Evolutionary conservation across 2,113 vertebrate genomes (phyloP), one percentile per base, ranked within the genome.

Genomic region (Myodes glareolus): DNA sequence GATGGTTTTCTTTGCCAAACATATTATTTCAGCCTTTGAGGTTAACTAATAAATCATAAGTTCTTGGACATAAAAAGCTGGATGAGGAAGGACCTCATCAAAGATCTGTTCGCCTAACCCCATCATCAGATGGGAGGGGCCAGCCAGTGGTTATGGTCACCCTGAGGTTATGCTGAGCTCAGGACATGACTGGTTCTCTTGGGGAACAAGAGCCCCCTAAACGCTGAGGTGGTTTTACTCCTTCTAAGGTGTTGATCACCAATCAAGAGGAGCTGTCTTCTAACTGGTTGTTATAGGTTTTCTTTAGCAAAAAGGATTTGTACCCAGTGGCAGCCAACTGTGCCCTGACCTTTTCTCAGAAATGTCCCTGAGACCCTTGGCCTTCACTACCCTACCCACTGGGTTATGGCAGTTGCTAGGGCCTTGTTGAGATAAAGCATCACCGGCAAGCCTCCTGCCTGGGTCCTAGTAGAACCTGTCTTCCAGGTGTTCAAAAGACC

Each of bases 1-100:
- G 4, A 33, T 45, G n/a, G 65, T 33, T 33, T 68, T 85, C 39
- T 65, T 85, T 63, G 45, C 39, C 16, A 58, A 77, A 90, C n/a
- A 58, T 94, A 55, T 77, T 77, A 85, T 67, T 92, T 93, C 84
- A 82, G 75, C 27, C 65, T 94, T 96, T 95, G 76, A 92, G 87
- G 68, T 87, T 92, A 82, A 67, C 75, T 86, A 91, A 92, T 75
- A 92, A 63, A 89, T 85, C n/a, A 45, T 45, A 77, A 78, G 67
- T 88, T 90, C 89, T 85, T 29, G 94, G 42, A 91, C 45, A 85
- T 55, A 80, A 89, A 91, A 78, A 87, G 88, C 47, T 76, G 52
- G 68, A 85, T 70, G 85, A 27, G 21, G 63, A 88, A 94, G 33
- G 47, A 65, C 58, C 42, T 88, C 82, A n/a, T 88, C 82, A n/a